Conservation (phyloP, 2,113 vertebrate species). For the Mobula birostris region DNA sequence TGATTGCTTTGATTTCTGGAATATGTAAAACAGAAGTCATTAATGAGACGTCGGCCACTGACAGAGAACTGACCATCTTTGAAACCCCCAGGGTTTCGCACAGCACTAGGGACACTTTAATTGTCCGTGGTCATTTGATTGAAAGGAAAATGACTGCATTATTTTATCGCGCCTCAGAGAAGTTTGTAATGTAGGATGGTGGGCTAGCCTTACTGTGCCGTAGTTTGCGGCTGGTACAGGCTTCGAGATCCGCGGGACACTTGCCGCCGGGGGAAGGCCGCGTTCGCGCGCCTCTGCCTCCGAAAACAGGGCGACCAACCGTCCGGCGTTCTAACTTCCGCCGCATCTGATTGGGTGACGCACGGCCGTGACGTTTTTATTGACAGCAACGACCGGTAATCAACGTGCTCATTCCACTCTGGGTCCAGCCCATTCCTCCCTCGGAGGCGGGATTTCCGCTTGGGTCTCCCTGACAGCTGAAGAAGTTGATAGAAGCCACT, state of each 20-base stretch:
- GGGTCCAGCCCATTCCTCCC: neutral
- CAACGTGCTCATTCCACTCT: neutral
- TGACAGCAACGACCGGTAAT: neutral
- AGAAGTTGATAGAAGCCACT: too few species aligned
- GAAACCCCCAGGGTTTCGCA: neutral
- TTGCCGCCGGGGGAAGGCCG: too few species aligned
- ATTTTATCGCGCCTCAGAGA: neutral
- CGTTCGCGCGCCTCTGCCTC: neutral
- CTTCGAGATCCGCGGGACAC: neutral
- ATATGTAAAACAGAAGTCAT: neutral
- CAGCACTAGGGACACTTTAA: neutral
- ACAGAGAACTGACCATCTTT: neutral
- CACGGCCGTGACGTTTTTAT: neutral
- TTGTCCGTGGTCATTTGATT: neutral
- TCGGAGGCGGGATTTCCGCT: neutral
- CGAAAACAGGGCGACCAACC: neutral
- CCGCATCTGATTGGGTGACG: neutral
- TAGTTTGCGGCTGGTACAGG: neutral
- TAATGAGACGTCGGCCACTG: neutral
- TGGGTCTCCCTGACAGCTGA: neutral
- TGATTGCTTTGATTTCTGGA: neutral
- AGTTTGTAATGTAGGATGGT: neutral
- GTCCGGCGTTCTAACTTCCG: neutral
- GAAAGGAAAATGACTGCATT: neutral
- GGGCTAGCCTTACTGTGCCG: neutral